phyloP scores from a whole-genome alignment of 2,113 vertebrate genomes.

The Tupaia chinensis region DNA sequence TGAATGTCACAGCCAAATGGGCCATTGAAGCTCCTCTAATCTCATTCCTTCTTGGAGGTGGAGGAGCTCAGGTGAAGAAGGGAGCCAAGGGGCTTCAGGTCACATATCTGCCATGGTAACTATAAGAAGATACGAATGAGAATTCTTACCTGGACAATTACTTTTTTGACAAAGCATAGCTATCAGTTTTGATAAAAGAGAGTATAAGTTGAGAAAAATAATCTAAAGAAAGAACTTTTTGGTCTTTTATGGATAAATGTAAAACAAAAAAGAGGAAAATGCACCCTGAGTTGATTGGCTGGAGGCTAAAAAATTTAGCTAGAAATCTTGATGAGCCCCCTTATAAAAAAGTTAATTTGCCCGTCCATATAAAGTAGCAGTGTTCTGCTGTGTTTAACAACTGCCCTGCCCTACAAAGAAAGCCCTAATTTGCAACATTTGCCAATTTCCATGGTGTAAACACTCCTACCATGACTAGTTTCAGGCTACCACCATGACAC shows the following conservation, averaged over 20 bases:
- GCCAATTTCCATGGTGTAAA: not conserved
- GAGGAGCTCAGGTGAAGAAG: not conserved
- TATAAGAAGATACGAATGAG: not conserved
- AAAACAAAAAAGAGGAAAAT: not conserved
- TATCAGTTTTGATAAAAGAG: not conserved
- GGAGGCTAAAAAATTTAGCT: not conserved
- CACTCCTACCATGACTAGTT: not conserved
- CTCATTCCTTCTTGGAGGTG: not conserved
- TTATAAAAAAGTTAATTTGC: not conserved
- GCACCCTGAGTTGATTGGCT: not conserved
- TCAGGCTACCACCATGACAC: not conserved
- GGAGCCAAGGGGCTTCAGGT: not conserved
- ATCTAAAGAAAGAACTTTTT: not conserved
- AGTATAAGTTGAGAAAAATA: not conserved
- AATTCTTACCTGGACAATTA: not conserved
- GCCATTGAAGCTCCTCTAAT: not conserved
- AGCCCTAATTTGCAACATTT: no score
- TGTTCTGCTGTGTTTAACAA: not conserved
- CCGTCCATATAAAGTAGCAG: not conserved
- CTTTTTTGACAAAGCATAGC: not conserved
- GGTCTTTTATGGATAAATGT: not conserved
- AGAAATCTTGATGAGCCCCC: fast-evolving
- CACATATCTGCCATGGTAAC: not conserved
- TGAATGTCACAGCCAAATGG: not conserved
- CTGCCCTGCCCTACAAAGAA: not conserved